phyloP scores from a whole-genome alignment of 1,140 invertebrate genomes.

The Hyles vespertilio region DNA sequence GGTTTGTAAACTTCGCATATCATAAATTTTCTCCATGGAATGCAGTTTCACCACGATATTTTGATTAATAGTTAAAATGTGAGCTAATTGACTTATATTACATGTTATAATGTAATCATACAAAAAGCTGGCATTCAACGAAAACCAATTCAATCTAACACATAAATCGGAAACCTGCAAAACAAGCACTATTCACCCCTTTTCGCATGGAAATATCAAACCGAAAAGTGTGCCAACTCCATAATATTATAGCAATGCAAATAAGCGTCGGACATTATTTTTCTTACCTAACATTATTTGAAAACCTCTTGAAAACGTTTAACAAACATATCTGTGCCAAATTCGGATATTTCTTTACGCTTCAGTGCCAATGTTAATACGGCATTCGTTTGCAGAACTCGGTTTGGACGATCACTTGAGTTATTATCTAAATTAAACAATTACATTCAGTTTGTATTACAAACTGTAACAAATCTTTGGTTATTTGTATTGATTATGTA shows the following conservation, averaged over 20 bases:
- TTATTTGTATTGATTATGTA: background rate
- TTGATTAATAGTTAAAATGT: no score
- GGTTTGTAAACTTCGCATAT: no score
- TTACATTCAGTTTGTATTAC: background rate
- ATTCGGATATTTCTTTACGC: slow-evolving; percentile 16
- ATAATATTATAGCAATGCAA: background rate
- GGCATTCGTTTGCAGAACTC: slow-evolving; percentile 16
- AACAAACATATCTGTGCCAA: slow-evolving; percentile 22
- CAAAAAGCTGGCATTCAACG: no score
- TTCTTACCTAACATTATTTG: slow-evolving; percentile 23
- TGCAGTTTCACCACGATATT: no score
- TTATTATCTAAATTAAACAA: slow-evolving; percentile 8
- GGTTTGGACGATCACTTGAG: slow-evolving; percentile 8
- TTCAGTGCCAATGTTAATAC: slow-evolving; percentile 13
- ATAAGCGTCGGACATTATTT: slow-evolving; percentile 15
- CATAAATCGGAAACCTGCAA: no score
- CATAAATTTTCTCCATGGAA: no score
- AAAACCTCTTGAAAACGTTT: slow-evolving; percentile 19
- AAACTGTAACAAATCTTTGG: background rate
- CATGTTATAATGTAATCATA: no score
- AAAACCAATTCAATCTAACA: no score
- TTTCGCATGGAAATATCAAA: no score
- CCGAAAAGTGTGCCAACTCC: no score
- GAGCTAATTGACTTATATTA: no score
- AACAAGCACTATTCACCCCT: no score